Evolutionary conservation across 2,888 invertebrate species (phyloP).

Genomic region (Petrophora chlorosata): DNA sequence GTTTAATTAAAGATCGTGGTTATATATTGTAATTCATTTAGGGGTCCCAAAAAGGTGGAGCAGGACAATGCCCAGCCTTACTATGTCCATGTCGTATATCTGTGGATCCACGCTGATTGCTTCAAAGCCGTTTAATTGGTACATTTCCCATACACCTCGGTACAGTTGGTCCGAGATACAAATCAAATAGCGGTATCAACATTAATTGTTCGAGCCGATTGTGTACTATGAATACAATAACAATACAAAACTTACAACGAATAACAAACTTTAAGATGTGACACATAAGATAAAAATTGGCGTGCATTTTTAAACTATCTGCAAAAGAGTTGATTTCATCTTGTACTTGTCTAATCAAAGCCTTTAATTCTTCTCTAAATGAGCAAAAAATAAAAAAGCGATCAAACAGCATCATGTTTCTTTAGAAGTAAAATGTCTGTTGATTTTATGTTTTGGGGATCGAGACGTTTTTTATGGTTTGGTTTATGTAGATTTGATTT

Average conservation of each 20-base stretch:
- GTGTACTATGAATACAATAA: slow-evolving; percentile 41
- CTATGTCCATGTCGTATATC: too few species aligned
- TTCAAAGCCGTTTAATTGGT: slow-evolving; percentile 62
- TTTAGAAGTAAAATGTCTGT: slow-evolving; percentile 36
- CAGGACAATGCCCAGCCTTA: too few species aligned
- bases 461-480: slow-evolving; percentile 16
- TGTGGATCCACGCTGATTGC: slow-evolving; percentile 46
- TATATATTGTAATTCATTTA: too few species aligned
- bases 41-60: too few species aligned
- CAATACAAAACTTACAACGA: slow-evolving; percentile 34
- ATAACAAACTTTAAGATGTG: slow-evolving; percentile 24
- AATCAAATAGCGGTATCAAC: slow-evolving; percentile 73
- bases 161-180: slow-evolving; percentile 50
- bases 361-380: slow-evolving; percentile 51
- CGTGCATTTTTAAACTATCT: background rate
- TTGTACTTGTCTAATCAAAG: slow-evolving; percentile 51
- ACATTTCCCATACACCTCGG: slow-evolving; percentile 63
- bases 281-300: slow-evolving; percentile 8
- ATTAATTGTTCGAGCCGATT: slow-evolving; percentile 70
- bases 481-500: slow-evolving; percentile 24
- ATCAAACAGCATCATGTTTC: slow-evolving; percentile 32
- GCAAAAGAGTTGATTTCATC: slow-evolving; percentile 24
- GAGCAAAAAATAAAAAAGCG: slow-evolving; percentile 38
- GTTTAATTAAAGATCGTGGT: too few species aligned
- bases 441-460: slow-evolving; percentile 35